Evolutionary conservation across 2,888 invertebrate species (phyloP).

Genomic region (Caenorhabditis macrosperma): DNA sequence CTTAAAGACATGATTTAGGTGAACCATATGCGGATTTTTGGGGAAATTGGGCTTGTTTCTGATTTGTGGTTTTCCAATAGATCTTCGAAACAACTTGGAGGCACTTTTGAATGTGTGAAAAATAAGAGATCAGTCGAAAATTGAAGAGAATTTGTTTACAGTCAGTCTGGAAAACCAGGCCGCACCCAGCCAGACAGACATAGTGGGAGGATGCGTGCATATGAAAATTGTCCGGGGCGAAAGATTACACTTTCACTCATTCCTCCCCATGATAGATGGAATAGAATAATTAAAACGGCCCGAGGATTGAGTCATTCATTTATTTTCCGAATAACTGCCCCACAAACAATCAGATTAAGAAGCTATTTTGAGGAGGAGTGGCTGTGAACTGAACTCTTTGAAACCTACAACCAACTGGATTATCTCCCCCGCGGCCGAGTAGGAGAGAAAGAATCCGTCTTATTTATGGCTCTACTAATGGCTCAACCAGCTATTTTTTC

Average conservation of each 20-base stretch:
- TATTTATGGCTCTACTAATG: slow-evolving; percentile 23
- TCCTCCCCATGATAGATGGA: slow-evolving; percentile 22
- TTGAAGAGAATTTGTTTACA: slow-evolving; percentile 14
- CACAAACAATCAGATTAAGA: slow-evolving; percentile 26
- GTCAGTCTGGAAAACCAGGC: slow-evolving; percentile 7
- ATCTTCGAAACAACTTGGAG: no score
- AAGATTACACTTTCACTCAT: background rate
- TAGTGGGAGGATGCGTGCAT: background rate
- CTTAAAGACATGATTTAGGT: background rate
- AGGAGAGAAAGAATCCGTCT: slow-evolving; percentile 3
- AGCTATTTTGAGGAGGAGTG: slow-evolving; percentile 2
- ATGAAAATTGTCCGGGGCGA: background rate
- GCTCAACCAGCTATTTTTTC: slow-evolving; percentile 15
- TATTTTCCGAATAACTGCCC: background rate
- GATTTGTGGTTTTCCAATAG: no score
- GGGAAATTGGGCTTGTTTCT: no score
- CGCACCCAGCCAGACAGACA: background rate
- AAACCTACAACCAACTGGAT: slow-evolving; percentile 29
- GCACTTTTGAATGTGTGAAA: no score
- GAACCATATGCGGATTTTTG: no score
- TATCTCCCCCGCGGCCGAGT: slow-evolving; percentile 45
- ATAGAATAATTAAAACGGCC: background rate
- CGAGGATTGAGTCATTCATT: slow-evolving; percentile 21
- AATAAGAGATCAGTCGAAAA: no score
- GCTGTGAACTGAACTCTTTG: slow-evolving; percentile 26